Evolutionary conservation across 2,888 invertebrate genomes (phyloP).

Genomic region (Drosophila meridionalis): DNA sequence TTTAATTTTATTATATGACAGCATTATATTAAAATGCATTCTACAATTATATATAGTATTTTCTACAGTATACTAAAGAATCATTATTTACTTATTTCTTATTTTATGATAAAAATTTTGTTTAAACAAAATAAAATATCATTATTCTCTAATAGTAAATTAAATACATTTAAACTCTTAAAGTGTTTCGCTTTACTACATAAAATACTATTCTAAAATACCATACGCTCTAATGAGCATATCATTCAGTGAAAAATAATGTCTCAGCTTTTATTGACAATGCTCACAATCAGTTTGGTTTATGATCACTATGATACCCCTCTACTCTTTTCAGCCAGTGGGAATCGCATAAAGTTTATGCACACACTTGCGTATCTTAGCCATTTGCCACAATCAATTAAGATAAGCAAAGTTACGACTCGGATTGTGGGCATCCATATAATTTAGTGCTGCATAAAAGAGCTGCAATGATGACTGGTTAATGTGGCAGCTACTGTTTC

Average conservation of each 20-base stretch:
- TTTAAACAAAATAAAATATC: too few species aligned
- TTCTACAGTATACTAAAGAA: too few species aligned
- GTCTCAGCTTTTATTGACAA: not conserved
- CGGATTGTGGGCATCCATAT: slow-evolving; percentile 42
- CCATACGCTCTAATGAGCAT: too few species aligned
- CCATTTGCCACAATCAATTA: slow-evolving; percentile 57
- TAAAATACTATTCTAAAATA: not conserved
- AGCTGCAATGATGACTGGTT: slow-evolving; percentile 17
- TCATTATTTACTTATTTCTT: too few species aligned
- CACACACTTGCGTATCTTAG: slow-evolving; percentile 15
- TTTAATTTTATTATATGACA: too few species aligned
- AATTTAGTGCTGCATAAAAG: slow-evolving; percentile 67
- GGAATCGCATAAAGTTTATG: slow-evolving; percentile 22
- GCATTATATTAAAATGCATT: too few species aligned
- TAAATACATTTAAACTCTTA: not conserved
- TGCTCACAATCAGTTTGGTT: not conserved
- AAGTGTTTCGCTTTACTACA: not conserved
- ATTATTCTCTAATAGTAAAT: not conserved
- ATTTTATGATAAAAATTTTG: too few species aligned
- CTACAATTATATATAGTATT: too few species aligned
- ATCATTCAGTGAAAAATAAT: not conserved
- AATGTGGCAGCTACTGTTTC: slow-evolving; percentile 38
- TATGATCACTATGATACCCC: not conserved
- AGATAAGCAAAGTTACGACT: slow-evolving; percentile 32
- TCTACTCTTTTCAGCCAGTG: not conserved